A percentile compares a stretch with the other conserved stretches of the same genome.
These are phyloP conservation scores for Tachysurus fulvidraco DNA, from an alignment of 2,113 vertebrate species.

Conservation along the genomic window DNA sequence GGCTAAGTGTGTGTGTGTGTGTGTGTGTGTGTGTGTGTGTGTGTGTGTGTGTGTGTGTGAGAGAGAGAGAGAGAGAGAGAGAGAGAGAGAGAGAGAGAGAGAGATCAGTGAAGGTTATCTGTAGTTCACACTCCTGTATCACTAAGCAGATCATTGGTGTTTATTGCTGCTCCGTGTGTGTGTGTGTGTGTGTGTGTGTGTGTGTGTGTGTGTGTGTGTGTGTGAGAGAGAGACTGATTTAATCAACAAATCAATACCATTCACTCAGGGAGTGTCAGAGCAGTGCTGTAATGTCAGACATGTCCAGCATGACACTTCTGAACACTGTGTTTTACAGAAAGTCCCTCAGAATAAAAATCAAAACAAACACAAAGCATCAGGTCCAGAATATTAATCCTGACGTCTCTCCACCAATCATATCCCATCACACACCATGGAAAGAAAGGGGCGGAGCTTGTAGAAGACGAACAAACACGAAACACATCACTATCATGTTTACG, in stretches of 20 bases:
- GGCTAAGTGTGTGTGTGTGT: neutral
- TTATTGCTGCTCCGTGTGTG: neutral
- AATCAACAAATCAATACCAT: conserved; percentile 27
- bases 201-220: conserved; percentile 3
- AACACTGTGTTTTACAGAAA: neutral
- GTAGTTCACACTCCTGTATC: neutral
- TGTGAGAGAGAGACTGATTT: neutral
- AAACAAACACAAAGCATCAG: neutral
- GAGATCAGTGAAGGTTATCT: conserved; percentile 9
- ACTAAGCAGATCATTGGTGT: neutral
- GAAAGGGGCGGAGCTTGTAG: neutral
- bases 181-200: conserved; percentile 2
- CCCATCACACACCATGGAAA: neutral
- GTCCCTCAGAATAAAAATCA: neutral
- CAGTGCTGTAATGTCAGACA: neutral
- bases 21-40: neutral
- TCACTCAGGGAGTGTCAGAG: conserved; percentile 1
- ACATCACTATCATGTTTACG: neutral
- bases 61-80: too few species aligned
- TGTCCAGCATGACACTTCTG: neutral
- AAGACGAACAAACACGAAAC: neutral
- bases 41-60: neutral
- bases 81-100: too few species aligned
- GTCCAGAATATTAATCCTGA: neutral
- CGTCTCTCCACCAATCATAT: neutral